Percentiles rank a stretch among this genome's conserved stretches.
These are phyloP conservation scores for Polydrusus tereticollis DNA, from an alignment of 2,888 invertebrate genomes.

Conservation along the genomic window DNA sequence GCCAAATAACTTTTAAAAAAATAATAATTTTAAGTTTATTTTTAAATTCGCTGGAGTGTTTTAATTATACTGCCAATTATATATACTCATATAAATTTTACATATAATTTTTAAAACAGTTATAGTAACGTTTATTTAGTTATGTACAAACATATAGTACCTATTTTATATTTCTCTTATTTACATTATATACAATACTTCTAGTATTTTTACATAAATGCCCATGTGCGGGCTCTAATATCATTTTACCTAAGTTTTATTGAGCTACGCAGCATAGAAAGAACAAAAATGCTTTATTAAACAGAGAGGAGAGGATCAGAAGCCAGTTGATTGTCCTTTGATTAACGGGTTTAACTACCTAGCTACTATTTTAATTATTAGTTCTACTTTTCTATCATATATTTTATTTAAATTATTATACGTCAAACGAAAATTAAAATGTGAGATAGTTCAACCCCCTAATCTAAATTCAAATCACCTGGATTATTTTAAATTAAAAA, in stretches of 20 bases:
- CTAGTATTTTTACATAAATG: conserved; percentile 44
- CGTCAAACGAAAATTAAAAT: background rate
- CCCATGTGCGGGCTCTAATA: conserved; percentile 39
- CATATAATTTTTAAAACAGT: conserved; percentile 64
- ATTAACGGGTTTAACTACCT: background rate
- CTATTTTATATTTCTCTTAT: conserved; percentile 65
- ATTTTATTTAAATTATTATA: background rate
- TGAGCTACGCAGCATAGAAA: conserved; percentile 47
- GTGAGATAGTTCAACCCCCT: background rate
- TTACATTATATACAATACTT: conserved; percentile 63
- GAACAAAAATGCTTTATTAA: conserved; percentile 14
- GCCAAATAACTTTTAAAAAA: conserved; percentile 16
- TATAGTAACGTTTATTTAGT: conserved; percentile 59
- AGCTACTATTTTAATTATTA: background rate
- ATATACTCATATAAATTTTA: conserved; percentile 61
- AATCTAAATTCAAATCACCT: background rate
- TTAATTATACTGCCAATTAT: conserved; percentile 64
- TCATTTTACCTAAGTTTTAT: conserved; percentile 42
- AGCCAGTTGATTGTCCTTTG: background rate
- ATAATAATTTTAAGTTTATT: conserved; percentile 21
- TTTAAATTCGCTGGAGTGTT: conserved; percentile 34
- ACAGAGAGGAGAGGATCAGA: background rate
- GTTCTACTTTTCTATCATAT: background rate
- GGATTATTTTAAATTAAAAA: conserved; percentile 5
- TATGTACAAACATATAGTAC: conserved; percentile 61